These are phyloP conservation scores for Rhyacophila evoluta DNA, from an alignment of 2,888 invertebrate genomes.

Conservation along the genomic window DNA sequence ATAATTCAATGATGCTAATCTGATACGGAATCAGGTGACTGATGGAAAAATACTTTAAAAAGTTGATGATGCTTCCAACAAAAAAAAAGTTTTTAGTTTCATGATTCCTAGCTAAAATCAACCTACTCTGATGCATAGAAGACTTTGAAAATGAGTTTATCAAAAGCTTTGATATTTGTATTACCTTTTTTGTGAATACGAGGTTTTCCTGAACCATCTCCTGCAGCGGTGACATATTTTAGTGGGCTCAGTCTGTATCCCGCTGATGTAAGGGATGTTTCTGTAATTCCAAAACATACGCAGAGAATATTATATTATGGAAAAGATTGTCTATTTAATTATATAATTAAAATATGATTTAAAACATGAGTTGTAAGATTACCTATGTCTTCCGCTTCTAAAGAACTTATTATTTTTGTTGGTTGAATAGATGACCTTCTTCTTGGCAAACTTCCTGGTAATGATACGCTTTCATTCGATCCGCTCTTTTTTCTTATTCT, in stretches of 20 bases:
- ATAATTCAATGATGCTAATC: too few species aligned
- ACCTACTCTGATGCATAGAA: too few species aligned
- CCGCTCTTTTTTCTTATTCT: conserved; percentile 64
- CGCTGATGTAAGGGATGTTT: conserved; percentile 64
- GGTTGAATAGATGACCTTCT: conserved; percentile 72
- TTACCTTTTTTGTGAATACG: conserved; percentile 60
- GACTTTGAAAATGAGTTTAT: too few species aligned
- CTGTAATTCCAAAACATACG: conserved; percentile 38
- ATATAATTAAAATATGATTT: neutral
- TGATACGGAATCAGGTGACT: too few species aligned
- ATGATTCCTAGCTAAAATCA: too few species aligned
- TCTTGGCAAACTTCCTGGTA: conserved; percentile 74
- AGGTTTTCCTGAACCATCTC: conserved; percentile 70
- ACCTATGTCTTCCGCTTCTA: conserved; percentile 67
- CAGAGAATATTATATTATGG: too few species aligned
- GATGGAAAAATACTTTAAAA: too few species aligned
- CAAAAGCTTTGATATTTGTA: too few species aligned
- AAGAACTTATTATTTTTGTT: conserved; percentile 65
- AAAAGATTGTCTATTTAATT: neutral
- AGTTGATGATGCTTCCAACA: too few species aligned
- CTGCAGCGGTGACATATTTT: conserved; percentile 65
- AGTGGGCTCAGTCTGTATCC: conserved; percentile 67
- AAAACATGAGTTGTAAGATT: too few species aligned
- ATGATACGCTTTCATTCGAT: conserved; percentile 74
- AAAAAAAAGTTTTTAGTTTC: too few species aligned